These are phyloP conservation scores for Lytechinus variegatus DNA, from an alignment of 35 echinoderm and acorn worm species.

Conservation along the genomic window DNA sequence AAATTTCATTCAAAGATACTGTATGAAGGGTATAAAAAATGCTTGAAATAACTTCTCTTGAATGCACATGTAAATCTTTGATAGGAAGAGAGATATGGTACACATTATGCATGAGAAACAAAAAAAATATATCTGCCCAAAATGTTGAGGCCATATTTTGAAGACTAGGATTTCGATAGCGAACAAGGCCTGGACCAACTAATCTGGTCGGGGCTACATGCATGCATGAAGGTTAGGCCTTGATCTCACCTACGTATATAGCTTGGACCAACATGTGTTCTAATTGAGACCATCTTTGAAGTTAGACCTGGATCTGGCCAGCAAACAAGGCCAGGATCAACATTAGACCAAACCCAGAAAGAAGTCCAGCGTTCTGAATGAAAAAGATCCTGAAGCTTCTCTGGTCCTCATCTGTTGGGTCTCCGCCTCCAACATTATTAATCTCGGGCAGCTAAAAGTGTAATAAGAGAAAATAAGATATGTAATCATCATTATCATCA, in stretches of 20 bases:
- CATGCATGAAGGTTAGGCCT: too few species aligned
- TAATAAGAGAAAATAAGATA: not conserved
- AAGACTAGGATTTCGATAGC: too few species aligned
- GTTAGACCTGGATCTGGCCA: conserved; percentile 43
- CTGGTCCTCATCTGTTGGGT: not conserved
- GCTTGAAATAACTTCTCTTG: too few species aligned
- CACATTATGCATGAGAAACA: too few species aligned
- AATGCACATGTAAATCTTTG: too few species aligned
- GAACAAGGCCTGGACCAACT: too few species aligned
- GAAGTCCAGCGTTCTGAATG: conserved; percentile 52
- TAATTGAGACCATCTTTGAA: not conserved
- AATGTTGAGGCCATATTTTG: too few species aligned
- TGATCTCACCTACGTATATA: not conserved
- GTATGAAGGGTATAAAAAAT: too few species aligned
- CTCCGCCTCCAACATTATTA: conserved; percentile 35
- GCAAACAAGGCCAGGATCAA: conserved; percentile 47
- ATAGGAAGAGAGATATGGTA: too few species aligned
- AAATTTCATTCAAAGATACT: too few species aligned
- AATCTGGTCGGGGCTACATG: too few species aligned
- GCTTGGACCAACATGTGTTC: not conserved
- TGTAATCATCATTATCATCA: conserved; percentile 83
- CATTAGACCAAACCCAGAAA: conserved; percentile 54
- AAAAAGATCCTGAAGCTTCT: conserved; percentile 40
- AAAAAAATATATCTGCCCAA: too few species aligned
- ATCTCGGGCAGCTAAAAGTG: conserved; percentile 19